Conservation (phyloP, 2,113 vertebrate genomes). For the Tapirus terrestris region DNA sequence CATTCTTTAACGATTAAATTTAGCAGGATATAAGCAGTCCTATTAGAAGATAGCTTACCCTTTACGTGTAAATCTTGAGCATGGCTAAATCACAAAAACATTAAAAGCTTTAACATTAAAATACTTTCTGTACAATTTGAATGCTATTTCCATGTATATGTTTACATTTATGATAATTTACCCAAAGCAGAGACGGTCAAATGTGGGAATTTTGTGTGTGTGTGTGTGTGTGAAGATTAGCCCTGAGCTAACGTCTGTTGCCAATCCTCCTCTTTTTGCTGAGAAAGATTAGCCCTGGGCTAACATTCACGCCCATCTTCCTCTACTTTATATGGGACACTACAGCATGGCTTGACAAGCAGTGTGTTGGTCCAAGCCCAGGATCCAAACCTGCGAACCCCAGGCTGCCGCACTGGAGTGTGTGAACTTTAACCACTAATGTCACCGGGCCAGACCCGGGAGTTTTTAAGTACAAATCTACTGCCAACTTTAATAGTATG, state of each 20-base stretch:
- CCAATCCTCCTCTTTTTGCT: too few species aligned
- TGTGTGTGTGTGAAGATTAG: too few species aligned
- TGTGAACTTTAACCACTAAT: too few species aligned
- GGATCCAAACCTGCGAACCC: too few species aligned
- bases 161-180: conserved; percentile 8
- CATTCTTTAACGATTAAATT: conserved; percentile 21
- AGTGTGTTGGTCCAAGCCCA: too few species aligned
- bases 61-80: not conserved
- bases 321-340: too few species aligned
- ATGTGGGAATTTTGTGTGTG: not conserved
- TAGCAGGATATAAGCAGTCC: not conserved
- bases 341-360: too few species aligned
- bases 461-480: not conserved
- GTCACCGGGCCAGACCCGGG: too few species aligned
- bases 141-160: not conserved
- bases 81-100: not conserved
- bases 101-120: conserved; percentile 26
- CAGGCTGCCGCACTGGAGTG: too few species aligned
- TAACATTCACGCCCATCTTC: too few species aligned
- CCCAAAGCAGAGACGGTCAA: not conserved
- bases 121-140: not conserved
- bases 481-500: not conserved
- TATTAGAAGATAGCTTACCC: not conserved
- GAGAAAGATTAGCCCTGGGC: too few species aligned
- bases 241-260: too few species aligned